Conservation (phyloP, 2,888 invertebrate genomes). For the Archips xylosteana region DNA sequence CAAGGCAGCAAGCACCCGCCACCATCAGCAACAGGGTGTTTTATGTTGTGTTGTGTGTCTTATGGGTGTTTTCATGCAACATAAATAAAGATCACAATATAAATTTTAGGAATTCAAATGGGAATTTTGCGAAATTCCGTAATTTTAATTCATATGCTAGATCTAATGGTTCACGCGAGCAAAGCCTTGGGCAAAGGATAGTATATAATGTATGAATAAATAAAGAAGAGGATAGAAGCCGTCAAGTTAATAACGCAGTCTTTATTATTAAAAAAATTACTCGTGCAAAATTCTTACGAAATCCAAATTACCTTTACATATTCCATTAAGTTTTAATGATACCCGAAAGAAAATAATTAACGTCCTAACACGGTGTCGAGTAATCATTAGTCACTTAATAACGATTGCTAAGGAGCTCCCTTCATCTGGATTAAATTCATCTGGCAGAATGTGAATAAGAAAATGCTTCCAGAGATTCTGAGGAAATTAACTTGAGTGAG, state of each 20-base stretch:
- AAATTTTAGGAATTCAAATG: too few relatives aligned
- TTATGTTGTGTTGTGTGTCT: too few relatives aligned
- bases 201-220: too few relatives aligned
- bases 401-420: conserved; percentile 53
- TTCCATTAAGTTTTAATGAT: conserved; percentile 16
- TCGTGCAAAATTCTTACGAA: neutral
- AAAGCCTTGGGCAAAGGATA: too few relatives aligned
- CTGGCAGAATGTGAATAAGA: conserved; percentile 67
- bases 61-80: too few relatives aligned
- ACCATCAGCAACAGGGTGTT: too few relatives aligned
- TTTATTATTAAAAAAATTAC: neutral
- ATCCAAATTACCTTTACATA: neutral
- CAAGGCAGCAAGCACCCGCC: too few relatives aligned
- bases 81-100: too few relatives aligned
- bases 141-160: too few relatives aligned
- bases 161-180: too few relatives aligned
- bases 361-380: conserved; percentile 22
- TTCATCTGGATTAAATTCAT: conserved; percentile 66
- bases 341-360: conserved; percentile 14
- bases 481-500: conserved; percentile 78
- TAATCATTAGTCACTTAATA: conserved; percentile 45
- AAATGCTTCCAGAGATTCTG: conserved; percentile 68
- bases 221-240: neutral
- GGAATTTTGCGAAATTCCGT: too few relatives aligned
- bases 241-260: neutral